These are phyloP conservation scores for Tetheella fluctuosa DNA, from an alignment of 2,888 invertebrate genomes.

Conservation along the genomic window DNA sequence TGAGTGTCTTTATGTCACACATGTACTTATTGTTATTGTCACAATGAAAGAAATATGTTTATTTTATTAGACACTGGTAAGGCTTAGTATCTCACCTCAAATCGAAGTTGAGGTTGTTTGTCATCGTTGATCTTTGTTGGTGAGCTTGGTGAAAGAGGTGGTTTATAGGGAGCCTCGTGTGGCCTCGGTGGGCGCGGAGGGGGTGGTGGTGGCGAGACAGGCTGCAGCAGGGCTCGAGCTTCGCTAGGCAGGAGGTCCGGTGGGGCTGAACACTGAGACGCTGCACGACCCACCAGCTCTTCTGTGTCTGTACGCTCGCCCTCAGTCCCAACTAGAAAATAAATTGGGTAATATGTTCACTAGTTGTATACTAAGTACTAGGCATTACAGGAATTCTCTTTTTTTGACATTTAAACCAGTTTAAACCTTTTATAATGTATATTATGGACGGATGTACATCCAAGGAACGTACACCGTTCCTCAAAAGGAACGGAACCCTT, in stretches of 20 bases:
- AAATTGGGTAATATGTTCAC: constrained; percentile 1
- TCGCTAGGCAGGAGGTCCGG: constrained; percentile 85
- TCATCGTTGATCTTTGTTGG: constrained; percentile 55
- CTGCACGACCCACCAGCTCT: constrained; percentile 86
- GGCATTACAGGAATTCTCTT: too few relatives aligned
- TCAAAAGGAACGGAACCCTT: too few relatives aligned
- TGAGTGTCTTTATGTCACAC: too few relatives aligned
- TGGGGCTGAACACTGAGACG: constrained; percentile 86
- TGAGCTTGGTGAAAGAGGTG: constrained; percentile 47
- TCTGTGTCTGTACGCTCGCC: constrained; percentile 88
- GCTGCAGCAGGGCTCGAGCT: constrained; percentile 77
- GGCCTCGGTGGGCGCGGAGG: constrained; percentile 38
- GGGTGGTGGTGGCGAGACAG: constrained; percentile 48
- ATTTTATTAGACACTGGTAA: too few relatives aligned
- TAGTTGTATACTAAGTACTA: too few relatives aligned
- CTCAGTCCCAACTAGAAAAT: constrained; percentile 85
- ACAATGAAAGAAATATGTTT: too few relatives aligned
- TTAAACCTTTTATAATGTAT: too few relatives aligned
- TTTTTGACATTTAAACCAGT: too few relatives aligned
- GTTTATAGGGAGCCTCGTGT: constrained; percentile 44
- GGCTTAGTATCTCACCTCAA: constrained; percentile 60
- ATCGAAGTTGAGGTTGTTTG: constrained; percentile 69
- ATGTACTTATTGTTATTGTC: too few relatives aligned
- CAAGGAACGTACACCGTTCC: too few relatives aligned
- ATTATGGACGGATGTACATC: too few relatives aligned